Evolutionary conservation across 2,797 vertebrate genomes (phyloP).

Genomic region (Rhyacichthys aspro): DNA sequence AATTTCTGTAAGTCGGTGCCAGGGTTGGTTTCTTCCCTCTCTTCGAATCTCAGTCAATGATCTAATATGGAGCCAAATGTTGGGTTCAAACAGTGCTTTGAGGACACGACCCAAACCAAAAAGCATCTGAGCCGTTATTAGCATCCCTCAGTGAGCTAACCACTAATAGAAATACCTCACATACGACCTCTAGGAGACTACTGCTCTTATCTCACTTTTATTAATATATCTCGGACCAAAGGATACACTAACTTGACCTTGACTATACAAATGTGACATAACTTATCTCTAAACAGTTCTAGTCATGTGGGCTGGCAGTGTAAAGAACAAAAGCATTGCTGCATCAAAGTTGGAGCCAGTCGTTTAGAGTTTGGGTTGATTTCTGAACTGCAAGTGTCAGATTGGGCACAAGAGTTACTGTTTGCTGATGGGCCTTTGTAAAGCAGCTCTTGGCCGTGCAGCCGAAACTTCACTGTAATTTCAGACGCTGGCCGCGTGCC

Average conservation of each 20-base stretch:
- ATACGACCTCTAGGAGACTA: slow-evolving; percentile 1
- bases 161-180: slow-evolving; percentile 14
- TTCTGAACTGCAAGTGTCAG: background rate
- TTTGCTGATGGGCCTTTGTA: background rate
- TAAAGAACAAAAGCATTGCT: background rate
- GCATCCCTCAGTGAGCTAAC: slow-evolving; percentile 13
- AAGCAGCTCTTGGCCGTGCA: background rate
- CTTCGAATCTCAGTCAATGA: slow-evolving; percentile 8
- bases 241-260: background rate
- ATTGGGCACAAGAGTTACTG: slow-evolving; percentile 1
- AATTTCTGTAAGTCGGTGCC: background rate
- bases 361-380: background rate
- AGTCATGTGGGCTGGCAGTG: too few relatives aligned
- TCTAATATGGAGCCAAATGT: slow-evolving; percentile 15
- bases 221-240: background rate
- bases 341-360: background rate
- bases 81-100: background rate
- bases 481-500: slow-evolving; percentile 5
- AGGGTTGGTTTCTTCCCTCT: slow-evolving; percentile 7
- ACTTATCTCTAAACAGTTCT: background rate
- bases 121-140: slow-evolving; percentile 13
- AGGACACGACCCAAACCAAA: slow-evolving; percentile 32
- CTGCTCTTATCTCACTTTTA: background rate
- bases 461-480: background rate
- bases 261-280: background rate